These are phyloP conservation scores for Potorous gilbertii DNA, from an alignment of 2,797 vertebrate species.

Conservation along the genomic window DNA sequence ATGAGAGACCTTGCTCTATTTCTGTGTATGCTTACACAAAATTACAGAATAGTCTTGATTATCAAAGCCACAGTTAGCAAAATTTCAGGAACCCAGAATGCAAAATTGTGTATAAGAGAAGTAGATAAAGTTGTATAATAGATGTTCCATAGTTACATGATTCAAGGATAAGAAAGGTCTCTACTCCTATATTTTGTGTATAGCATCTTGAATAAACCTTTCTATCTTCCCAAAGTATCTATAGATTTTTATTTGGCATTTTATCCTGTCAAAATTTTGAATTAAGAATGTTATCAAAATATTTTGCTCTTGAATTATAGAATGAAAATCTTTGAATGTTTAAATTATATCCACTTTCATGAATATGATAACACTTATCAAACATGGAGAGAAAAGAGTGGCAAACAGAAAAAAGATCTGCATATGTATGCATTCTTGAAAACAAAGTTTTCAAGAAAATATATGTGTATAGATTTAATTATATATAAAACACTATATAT, in stretches of 20 bases:
- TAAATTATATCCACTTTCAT: background rate
- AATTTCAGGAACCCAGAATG: background rate
- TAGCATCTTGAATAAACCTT: background rate
- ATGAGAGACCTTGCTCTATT: background rate
- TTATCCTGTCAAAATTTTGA: background rate
- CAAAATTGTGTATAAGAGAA: background rate
- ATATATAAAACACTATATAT: background rate
- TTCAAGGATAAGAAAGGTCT: background rate
- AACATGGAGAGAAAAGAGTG: background rate
- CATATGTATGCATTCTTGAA: too few relatives aligned
- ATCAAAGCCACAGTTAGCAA: background rate
- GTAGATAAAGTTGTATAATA: background rate
- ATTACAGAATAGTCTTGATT: background rate
- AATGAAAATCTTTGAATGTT: background rate
- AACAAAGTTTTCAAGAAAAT: background rate
- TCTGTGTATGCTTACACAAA: background rate
- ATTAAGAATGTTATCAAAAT: background rate
- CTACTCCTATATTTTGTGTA: background rate
- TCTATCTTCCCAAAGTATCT: background rate
- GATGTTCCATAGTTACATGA: background rate
- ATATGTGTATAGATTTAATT: background rate
- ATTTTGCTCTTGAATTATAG: background rate
- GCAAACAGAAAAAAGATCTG: background rate
- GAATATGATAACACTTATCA: background rate
- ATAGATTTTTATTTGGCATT: background rate